These are phyloP conservation scores for Gadus macrocephalus DNA, from an alignment of 2,113 vertebrate genomes.

Conservation along the genomic window DNA sequence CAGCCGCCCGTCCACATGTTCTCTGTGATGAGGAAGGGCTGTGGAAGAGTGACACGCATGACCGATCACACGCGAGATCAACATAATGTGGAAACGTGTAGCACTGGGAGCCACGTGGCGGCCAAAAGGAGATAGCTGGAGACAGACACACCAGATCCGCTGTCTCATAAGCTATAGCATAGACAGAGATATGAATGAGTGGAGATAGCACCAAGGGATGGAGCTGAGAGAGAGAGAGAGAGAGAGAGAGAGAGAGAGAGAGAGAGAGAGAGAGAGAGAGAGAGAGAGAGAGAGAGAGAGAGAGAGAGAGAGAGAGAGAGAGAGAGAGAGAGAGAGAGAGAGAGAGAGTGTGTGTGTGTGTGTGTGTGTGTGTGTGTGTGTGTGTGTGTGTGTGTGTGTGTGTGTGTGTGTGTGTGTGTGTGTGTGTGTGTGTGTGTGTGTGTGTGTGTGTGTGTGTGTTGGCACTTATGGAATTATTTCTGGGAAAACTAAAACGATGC, in stretches of 20 bases:
- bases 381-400: neutral
- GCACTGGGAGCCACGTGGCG: too few relatives aligned
- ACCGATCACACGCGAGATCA: neutral
- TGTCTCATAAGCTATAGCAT: too few relatives aligned
- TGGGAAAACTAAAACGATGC: neutral
- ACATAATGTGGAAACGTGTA: too few relatives aligned
- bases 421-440: neutral
- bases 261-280: neutral
- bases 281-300: neutral
- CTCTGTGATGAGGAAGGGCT: constrained; percentile 64
- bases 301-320: neutral
- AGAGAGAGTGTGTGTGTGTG: neutral
- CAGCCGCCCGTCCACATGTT: constrained; percentile 56
- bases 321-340: neutral
- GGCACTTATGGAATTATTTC: neutral
- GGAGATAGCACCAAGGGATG: too few relatives aligned
- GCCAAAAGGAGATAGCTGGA: too few relatives aligned
- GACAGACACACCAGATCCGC: too few relatives aligned
- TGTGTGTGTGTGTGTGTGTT: constrained; percentile 1
- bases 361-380: neutral
- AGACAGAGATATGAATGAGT: too few relatives aligned
- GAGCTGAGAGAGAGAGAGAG: too few relatives aligned
- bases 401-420: neutral
- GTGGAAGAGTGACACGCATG: constrained; percentile 1
- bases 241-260: neutral